Evolutionary conservation across 2,888 invertebrate species (phyloP).

Genomic region (Drosophila affinis): DNA sequence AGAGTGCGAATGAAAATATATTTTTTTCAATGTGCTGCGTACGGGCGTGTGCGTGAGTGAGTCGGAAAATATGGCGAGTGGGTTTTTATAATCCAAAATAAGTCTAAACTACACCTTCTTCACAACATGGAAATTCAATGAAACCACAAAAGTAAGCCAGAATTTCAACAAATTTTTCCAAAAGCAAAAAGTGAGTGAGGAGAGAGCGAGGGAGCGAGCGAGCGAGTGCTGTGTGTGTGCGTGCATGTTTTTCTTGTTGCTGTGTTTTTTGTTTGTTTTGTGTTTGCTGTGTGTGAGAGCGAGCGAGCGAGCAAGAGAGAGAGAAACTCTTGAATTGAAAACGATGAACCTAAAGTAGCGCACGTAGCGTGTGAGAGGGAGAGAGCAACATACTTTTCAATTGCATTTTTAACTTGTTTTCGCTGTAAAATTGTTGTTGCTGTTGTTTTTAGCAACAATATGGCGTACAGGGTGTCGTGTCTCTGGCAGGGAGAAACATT

Average conservation of each 20-base stretch:
- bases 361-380: slow-evolving; percentile 53
- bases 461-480: slow-evolving; percentile 18
- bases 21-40: background rate
- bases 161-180: slow-evolving; percentile 25
- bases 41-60: slow-evolving; percentile 51
- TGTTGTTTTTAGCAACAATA: slow-evolving; percentile 36
- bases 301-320: slow-evolving; percentile 31
- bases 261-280: slow-evolving; percentile 42
- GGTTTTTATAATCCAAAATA: slow-evolving; percentile 45
- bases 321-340: slow-evolving; percentile 78
- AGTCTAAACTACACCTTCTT: slow-evolving; percentile 58
- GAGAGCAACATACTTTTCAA: slow-evolving; percentile 47
- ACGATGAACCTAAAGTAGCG: slow-evolving; percentile 79
- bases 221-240: slow-evolving; percentile 9
- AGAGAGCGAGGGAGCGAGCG: background rate
- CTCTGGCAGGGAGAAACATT: background rate
- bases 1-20: background rate
- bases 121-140: background rate
- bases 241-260: slow-evolving; percentile 5
- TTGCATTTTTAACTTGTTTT: slow-evolving; percentile 71
- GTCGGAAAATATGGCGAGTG: slow-evolving; percentile 65
- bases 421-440: slow-evolving; percentile 36
- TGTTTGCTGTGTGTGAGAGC: slow-evolving; percentile 27
- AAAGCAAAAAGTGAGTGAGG: slow-evolving; percentile 9
- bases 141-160: slow-evolving; percentile 64